Evolutionary conservation across 2,888 invertebrate genomes (phyloP).

Genomic region (Chesias legatella): DNA sequence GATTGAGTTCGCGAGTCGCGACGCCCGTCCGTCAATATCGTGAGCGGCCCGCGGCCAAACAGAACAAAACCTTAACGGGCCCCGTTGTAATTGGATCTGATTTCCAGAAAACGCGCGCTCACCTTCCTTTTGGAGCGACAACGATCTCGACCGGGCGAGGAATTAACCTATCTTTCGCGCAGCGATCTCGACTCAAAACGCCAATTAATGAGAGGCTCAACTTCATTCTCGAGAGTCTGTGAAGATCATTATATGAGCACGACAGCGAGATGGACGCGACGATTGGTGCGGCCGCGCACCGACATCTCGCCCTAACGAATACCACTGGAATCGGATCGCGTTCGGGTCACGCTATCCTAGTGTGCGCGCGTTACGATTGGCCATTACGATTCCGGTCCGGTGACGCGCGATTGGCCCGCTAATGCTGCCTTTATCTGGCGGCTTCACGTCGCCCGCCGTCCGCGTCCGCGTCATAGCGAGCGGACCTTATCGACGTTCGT

Average conservation of each 20-base stretch:
- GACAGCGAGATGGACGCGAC: constrained; percentile 79
- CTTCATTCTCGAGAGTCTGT: constrained; percentile 79
- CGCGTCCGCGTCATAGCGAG: constrained; percentile 70
- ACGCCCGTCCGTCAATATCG: constrained; percentile 68
- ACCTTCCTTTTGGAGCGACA: constrained; percentile 78
- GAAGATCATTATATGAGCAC: constrained; percentile 81
- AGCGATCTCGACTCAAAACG: constrained; percentile 79
- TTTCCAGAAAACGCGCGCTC: constrained; percentile 78
- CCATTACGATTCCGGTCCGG: constrained; percentile 63
- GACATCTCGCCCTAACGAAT: constrained; percentile 79
- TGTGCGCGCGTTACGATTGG: constrained; percentile 66
- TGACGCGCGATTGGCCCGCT: constrained; percentile 71
- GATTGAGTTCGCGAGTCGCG: constrained; percentile 17
- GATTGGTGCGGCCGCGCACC: constrained; percentile 70
- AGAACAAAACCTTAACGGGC: constrained; percentile 77
- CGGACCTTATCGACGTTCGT: constrained; percentile 68
- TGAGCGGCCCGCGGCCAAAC: constrained; percentile 67
- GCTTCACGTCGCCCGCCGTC: too few relatives aligned
- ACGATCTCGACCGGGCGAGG: constrained; percentile 75
- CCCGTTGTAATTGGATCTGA: constrained; percentile 79
- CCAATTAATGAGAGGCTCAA: constrained; percentile 81
- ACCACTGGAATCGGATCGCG: constrained; percentile 73
- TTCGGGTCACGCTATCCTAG: constrained; percentile 80
- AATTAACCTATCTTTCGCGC: constrained; percentile 80
- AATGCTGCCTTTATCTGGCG: constrained; percentile 63